Evolutionary conservation across 2,797 vertebrate species (phyloP).

Genomic region (Psittacula derbiana): DNA sequence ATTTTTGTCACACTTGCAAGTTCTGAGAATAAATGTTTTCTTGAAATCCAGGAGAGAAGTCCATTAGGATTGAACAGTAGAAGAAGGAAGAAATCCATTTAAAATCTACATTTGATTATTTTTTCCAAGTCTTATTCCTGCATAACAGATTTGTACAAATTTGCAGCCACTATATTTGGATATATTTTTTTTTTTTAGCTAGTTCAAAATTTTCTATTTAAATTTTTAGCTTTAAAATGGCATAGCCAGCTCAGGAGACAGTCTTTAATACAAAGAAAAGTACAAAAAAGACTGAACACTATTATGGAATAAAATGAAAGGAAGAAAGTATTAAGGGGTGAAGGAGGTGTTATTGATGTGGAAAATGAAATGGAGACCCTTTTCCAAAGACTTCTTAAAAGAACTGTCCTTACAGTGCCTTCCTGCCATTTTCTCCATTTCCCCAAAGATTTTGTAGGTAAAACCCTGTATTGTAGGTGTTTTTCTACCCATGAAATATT

Average conservation of each 20-base stretch:
- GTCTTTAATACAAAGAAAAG: slow-evolving; percentile 49
- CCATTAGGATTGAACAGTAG: background rate
- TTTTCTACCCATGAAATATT: slow-evolving; percentile 72
- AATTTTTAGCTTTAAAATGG: slow-evolving; percentile 14
- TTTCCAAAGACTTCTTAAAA: slow-evolving; percentile 45
- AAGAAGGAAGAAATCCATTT: background rate
- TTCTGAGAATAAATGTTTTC: background rate
- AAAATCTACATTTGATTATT: background rate
- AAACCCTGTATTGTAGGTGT: slow-evolving; percentile 24
- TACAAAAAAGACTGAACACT: slow-evolving; percentile 13
- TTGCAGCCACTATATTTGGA: background rate
- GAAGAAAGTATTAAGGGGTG: slow-evolving; percentile 34
- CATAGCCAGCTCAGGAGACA: background rate
- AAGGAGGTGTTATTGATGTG: slow-evolving; percentile 37
- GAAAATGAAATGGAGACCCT: slow-evolving; percentile 42
- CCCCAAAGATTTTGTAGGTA: slow-evolving; percentile 49
- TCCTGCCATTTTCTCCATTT: slow-evolving; percentile 35
- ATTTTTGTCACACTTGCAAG: background rate
- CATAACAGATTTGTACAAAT: background rate
- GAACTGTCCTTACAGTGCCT: background rate
- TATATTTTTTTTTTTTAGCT: background rate
- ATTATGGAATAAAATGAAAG: slow-evolving; percentile 35
- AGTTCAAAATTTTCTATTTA: slow-evolving; percentile 9
- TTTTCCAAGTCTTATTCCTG: background rate
- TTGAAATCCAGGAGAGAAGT: background rate